Evolutionary conservation across 2,888 invertebrate species (phyloP).

Genomic region (Eupithecia exiguata): DNA sequence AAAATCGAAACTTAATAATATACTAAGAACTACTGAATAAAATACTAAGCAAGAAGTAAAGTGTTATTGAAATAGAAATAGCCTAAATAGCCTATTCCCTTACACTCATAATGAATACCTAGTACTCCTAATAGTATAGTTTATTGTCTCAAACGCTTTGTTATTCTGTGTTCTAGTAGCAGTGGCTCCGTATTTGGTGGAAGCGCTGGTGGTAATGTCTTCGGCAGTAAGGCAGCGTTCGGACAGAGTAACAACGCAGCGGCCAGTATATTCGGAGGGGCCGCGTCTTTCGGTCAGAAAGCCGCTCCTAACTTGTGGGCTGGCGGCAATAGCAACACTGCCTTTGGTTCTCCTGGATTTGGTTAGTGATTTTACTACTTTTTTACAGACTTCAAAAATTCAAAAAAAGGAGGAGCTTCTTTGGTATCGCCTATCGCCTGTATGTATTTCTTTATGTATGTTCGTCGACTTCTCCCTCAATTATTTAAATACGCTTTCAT

Average conservation of each 20-base stretch:
- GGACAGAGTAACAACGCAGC: slow-evolving; percentile 65
- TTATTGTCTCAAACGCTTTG: background rate
- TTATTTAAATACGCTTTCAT: too few species aligned
- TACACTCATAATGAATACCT: too few species aligned
- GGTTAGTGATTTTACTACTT: slow-evolving; percentile 54
- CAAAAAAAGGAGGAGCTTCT: too few species aligned
- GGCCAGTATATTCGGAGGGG: slow-evolving; percentile 68
- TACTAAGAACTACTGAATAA: too few species aligned
- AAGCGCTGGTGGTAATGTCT: slow-evolving; percentile 52
- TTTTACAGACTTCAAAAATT: background rate
- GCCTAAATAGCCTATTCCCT: too few species aligned
- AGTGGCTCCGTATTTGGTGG: slow-evolving; percentile 68
- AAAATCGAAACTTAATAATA: too few species aligned
- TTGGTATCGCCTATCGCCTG: too few species aligned
- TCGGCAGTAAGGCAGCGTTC: slow-evolving; percentile 69
- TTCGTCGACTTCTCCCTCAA: too few species aligned
- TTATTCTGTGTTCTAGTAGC: slow-evolving; percentile 48
- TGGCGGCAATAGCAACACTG: slow-evolving; percentile 1
- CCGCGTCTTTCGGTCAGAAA: slow-evolving; percentile 59
- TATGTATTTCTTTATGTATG: too few species aligned
- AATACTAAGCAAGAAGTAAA: background rate
- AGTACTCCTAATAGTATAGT: too few species aligned
- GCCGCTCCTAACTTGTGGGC: slow-evolving; percentile 67
- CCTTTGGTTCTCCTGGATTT: slow-evolving; percentile 52
- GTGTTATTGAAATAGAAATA: background rate